phyloP scores from a whole-genome alignment of 2,797 vertebrate species.

The Dermochelys coriacea region DNA sequence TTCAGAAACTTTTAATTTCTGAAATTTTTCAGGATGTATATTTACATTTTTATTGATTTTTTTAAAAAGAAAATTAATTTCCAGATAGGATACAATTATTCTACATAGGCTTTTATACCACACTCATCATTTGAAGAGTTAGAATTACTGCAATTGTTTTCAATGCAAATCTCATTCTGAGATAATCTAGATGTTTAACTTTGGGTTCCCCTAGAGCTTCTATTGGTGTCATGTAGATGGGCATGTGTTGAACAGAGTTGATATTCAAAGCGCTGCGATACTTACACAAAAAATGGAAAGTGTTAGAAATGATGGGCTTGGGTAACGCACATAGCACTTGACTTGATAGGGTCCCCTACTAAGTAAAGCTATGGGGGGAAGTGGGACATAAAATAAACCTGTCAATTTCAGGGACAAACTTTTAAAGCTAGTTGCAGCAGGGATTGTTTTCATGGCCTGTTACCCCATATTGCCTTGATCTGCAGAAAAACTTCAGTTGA shows the following conservation, averaged over 20 bases:
- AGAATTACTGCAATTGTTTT: background rate
- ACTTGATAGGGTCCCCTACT: too few species aligned
- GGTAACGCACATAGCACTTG: too few species aligned
- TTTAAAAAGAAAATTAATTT: background rate
- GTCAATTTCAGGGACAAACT: background rate
- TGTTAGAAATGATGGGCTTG: too few species aligned
- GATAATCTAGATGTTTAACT: background rate
- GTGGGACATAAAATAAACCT: too few species aligned
- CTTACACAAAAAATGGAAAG: too few species aligned
- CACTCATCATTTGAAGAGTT: background rate
- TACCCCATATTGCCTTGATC: background rate
- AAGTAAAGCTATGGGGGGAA: too few species aligned
- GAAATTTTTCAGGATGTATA: background rate
- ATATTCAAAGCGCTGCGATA: too few species aligned
- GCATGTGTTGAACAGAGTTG: too few species aligned
- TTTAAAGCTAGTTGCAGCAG: background rate
- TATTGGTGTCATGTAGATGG: accelerated
- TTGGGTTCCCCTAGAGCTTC: background rate
- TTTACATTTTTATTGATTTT: background rate
- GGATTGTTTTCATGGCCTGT: background rate
- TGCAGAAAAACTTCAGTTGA: background rate
- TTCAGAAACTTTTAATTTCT: background rate
- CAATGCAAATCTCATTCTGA: background rate
- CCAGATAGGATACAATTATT: background rate
- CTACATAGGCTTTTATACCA: too few species aligned